phyloP scores from a whole-genome alignment of 2,888 invertebrate genomes.

The Polia nebulosa region DNA sequence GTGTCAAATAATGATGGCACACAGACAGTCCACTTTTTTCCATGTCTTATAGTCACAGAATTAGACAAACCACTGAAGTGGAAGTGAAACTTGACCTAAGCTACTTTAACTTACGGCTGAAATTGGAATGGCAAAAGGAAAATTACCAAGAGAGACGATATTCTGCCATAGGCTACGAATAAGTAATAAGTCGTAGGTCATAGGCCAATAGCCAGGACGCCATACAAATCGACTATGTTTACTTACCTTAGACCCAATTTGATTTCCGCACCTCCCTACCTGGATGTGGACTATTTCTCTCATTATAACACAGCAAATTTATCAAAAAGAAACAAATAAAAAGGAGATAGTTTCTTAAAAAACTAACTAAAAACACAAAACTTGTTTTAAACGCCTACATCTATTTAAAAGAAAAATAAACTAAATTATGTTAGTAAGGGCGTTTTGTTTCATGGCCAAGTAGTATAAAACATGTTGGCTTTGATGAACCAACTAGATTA shows the following conservation, averaged over 20 bases:
- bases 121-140: background rate
- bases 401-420: constrained; percentile 69
- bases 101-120: background rate
- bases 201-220: too few species aligned
- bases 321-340: constrained; percentile 71
- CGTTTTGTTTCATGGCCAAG: constrained; percentile 70
- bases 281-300: constrained; percentile 96
- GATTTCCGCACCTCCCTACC: constrained; percentile 91
- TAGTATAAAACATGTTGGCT: constrained; percentile 44
- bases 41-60: too few species aligned
- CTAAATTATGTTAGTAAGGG: constrained; percentile 53
- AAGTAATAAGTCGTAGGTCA: too few species aligned
- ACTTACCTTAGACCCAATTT: constrained; percentile 94
- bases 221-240: too few species aligned
- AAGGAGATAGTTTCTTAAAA: constrained; percentile 59
- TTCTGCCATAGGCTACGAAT: too few species aligned
- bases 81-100: too few species aligned
- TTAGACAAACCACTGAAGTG: too few species aligned
- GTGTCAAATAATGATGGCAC: too few species aligned
- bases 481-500: constrained; percentile 36
- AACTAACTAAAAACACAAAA: constrained; percentile 73
- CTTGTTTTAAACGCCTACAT: constrained; percentile 73
- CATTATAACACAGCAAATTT: constrained; percentile 89
- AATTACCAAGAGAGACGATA: background rate
- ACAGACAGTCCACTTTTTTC: too few species aligned